Base-by-base conservation (phyloP, 2,888 invertebrate genomes). In the Andrena praecox region DNA sequence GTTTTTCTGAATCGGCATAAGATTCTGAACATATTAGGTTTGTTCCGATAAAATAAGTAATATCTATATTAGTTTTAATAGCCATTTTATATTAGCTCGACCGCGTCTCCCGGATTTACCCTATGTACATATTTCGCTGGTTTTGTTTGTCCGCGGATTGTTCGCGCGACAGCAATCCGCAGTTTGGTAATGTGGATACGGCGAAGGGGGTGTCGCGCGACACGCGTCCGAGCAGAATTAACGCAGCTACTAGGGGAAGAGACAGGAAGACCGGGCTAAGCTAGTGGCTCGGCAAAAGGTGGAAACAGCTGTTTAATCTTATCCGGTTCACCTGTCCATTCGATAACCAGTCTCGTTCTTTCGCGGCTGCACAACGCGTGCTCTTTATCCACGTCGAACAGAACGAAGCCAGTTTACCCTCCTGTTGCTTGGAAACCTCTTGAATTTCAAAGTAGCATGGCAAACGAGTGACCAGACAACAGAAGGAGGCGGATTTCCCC, bases 251-350 rank as follows among this genome's bases (percentile, higher is more conserved):
- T 12, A 12, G 27, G 62, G 12, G 50, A 42, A 33, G 24, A 35
- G 8, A 7, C 62, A 12, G 27, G 60, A 42, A 27, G 62, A 6
- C 42, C 33, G 20, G 68, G 68, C 60, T 82, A 85, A 85, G 62
- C 66, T 48, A 56, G 31, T 29, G 73, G 73, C 31, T 73, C 79
- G 84, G 84, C 77, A 84, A 87, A 87, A 87, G 86, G 80, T 83
- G 91, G 90, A 91, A 90, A 90, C 91, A 91, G 91, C 90, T 91
- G 91, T 91, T 90, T 82, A 84, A 87, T 88, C 90, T 90, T 89
- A 88, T 89, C 88, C 85, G 81, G 81, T 72, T 90, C 91, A 91
- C 91, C 91, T 91, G 91, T 89, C 84, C 84, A 77, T 82, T 86
- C 86, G 89, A 89, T 86, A 80, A 63, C 31, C 72, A 82, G 82